These are phyloP conservation scores for Dolichomitus sp. DNA, from an alignment of 2,888 invertebrate species.

Conservation along the genomic window DNA sequence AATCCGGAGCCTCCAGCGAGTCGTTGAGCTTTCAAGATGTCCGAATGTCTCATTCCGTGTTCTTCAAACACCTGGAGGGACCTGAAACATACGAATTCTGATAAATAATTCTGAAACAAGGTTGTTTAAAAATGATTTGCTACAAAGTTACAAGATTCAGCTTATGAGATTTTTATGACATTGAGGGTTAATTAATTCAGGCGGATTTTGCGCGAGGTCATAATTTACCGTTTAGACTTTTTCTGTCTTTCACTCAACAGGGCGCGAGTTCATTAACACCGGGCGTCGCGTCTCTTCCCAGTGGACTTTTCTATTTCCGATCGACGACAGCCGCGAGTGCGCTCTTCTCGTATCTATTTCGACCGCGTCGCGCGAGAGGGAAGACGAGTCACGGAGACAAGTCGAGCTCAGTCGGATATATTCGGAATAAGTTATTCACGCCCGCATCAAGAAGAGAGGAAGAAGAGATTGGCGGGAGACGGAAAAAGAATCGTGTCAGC, in stretches of 20 bases:
- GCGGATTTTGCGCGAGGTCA: neutral
- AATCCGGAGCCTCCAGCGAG: slow-evolving; percentile 88
- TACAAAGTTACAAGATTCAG: neutral
- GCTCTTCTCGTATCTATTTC: slow-evolving; percentile 47
- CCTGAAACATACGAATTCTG: slow-evolving; percentile 85
- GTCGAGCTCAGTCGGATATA: slow-evolving; percentile 35
- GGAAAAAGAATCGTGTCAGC: neutral
- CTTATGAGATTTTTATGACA: neutral
- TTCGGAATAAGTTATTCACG: slow-evolving; percentile 55
- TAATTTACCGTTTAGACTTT: neutral
- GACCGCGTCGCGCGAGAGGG: slow-evolving; percentile 23
- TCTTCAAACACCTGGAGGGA: slow-evolving; percentile 92
- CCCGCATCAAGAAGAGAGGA: slow-evolving; percentile 46
- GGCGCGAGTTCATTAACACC: slow-evolving; percentile 63
- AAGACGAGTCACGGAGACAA: slow-evolving; percentile 8
- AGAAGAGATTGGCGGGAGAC: slow-evolving; percentile 19
- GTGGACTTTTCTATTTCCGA: slow-evolving; percentile 74
- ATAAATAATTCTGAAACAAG: neutral
- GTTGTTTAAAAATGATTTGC: neutral
- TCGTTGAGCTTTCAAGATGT: slow-evolving; percentile 90
- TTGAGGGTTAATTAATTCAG: neutral
- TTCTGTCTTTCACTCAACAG: slow-evolving; percentile 47
- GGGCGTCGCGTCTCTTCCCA: slow-evolving; percentile 35
- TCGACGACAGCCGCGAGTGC: slow-evolving; percentile 68
- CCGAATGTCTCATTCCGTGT: slow-evolving; percentile 91